Base-by-base conservation (phyloP, 2,797 vertebrate species). In the Parambassis ranga region DNA sequence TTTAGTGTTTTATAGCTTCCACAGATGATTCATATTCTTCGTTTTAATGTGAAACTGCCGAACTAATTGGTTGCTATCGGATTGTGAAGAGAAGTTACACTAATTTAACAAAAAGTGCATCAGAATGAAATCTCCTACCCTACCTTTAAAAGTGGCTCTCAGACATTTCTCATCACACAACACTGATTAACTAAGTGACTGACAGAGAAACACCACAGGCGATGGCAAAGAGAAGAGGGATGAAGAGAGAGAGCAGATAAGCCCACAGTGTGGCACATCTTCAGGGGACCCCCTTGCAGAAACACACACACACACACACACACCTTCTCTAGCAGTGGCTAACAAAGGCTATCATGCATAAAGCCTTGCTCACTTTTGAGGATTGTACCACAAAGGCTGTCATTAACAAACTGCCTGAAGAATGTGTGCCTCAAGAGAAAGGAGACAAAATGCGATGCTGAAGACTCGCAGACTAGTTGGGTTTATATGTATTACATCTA, bases 341-440 rank as follows among this genome's bases (percentile, higher is more conserved):
- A 75, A 78, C 66, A 65, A 68, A 77, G 55, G 46, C 77, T 38
- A 39, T 66, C 57, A 37, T 47, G 62, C 62, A 77, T 58, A 58
- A 80, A 83, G 63, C 38, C 44, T 20, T 2, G 22, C 63, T 65
- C 46, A 32, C 23, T 65, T 64, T 59, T 42, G 20, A 58, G 24
- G 42, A 55, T 13, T 49, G 43, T 36, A 31, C n/a, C n/a, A n/a
- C n/a, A n/a, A 22, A 68, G 51, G 44, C 55, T 37, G 64, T 66
- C 71, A 48, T 69, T 60, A 71, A 60, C 35, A 51, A 59, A 64
- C 48, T 46, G 42, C 79, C 71, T 26, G 46, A 76, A 75, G 71
- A 75, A 57, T 51, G 26, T 37, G 64, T 24, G 64, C 65, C 55
- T 75, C 30, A 16, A 67, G 42, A 24, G 24, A 32, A 7, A 10